Percentiles rank a stretch among this genome's conserved stretches.
Conservation (phyloP, 2,797 vertebrate genomes). For the Centropyge bicolor region DNA sequence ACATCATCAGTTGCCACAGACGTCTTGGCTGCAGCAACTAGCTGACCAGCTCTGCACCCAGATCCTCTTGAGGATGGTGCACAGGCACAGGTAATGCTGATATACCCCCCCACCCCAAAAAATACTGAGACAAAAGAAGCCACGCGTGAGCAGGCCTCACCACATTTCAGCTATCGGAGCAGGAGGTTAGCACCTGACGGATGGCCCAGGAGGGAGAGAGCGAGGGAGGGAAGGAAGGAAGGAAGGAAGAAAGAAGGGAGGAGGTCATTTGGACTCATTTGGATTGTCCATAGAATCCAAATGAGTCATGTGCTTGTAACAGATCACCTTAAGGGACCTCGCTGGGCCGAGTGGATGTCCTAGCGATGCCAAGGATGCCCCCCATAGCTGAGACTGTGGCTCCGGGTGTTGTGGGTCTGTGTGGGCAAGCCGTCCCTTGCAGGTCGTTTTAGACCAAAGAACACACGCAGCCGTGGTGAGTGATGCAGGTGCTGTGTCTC, state of each 20-base stretch:
- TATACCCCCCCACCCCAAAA: slow-evolving; percentile 16
- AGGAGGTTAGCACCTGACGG: slow-evolving; percentile 67
- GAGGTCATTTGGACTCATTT: slow-evolving; percentile 59
- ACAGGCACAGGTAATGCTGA: slow-evolving; percentile 65
- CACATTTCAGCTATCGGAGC: slow-evolving; percentile 65
- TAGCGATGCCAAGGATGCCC: slow-evolving; percentile 44
- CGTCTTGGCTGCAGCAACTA: slow-evolving; percentile 53
- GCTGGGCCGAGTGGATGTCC: slow-evolving; percentile 61
- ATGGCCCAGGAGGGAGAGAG: slow-evolving; percentile 33
- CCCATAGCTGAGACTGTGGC: slow-evolving; percentile 47
- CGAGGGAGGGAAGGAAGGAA: neutral
- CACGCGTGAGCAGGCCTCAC: slow-evolving; percentile 49
- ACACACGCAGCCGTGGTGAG: slow-evolving; percentile 61
- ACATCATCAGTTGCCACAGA: slow-evolving; percentile 68
- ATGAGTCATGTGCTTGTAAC: slow-evolving; percentile 78
- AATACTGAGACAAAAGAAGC: slow-evolving; percentile 68
- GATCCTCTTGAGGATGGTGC: slow-evolving; percentile 53
- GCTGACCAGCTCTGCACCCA: slow-evolving; percentile 44
- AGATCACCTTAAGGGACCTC: slow-evolving; percentile 61
- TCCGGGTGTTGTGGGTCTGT: slow-evolving; percentile 46
- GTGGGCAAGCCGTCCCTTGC: slow-evolving; percentile 32
- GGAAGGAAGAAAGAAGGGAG: neutral
- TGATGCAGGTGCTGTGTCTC: slow-evolving; percentile 56
- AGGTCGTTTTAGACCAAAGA: slow-evolving; percentile 57
- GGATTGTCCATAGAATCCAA: slow-evolving; percentile 68